A percentile compares a stretch with the other conserved stretches of the same genome.
Conservation (phyloP, 2,888 invertebrate species). For the Ectemnius lituratus region DNA sequence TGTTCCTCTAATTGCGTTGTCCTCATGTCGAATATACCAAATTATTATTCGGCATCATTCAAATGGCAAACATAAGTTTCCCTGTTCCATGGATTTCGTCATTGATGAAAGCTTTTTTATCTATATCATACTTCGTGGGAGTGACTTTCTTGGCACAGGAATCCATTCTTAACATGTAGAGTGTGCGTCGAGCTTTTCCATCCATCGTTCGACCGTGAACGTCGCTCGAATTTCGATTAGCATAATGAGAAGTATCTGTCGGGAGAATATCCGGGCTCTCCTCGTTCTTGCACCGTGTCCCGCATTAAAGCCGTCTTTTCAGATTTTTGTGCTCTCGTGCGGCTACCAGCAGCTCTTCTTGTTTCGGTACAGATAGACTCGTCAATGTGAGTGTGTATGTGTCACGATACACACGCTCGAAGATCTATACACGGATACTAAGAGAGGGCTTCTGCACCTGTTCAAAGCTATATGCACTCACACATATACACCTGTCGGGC, state of each 20-base stretch:
- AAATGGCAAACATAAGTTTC: too few species aligned
- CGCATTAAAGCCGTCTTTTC: slow-evolving; percentile 31
- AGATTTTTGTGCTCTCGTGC: slow-evolving; percentile 24
- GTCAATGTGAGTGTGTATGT: too few species aligned
- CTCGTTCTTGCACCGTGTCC: slow-evolving; percentile 6
- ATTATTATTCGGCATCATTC: too few species aligned
- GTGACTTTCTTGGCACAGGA: too few species aligned
- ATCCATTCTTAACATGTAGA: too few species aligned
- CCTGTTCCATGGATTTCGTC: too few species aligned
- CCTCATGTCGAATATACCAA: too few species aligned
- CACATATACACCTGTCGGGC: slow-evolving; percentile 10
- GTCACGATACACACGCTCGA: too few species aligned
- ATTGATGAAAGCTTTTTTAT: too few species aligned
- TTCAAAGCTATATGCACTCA: slow-evolving; percentile 30
- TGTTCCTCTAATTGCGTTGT: too few species aligned
- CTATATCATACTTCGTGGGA: too few species aligned
- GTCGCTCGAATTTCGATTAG: slow-evolving; percentile 31
- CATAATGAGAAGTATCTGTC: slow-evolving; percentile 32
- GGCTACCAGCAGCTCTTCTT: slow-evolving; percentile 9
- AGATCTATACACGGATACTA: background rate
- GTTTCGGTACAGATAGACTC: background rate
- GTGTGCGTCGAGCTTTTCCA: slow-evolving; percentile 11
- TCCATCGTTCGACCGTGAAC: slow-evolving; percentile 24
- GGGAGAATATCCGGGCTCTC: slow-evolving; percentile 6
- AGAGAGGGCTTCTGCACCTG: background rate